A percentile compares a stretch with the other conserved stretches of the same genome.
Conservation (phyloP, 2,113 vertebrate species). For the Neomonachus schauinslandi region DNA sequence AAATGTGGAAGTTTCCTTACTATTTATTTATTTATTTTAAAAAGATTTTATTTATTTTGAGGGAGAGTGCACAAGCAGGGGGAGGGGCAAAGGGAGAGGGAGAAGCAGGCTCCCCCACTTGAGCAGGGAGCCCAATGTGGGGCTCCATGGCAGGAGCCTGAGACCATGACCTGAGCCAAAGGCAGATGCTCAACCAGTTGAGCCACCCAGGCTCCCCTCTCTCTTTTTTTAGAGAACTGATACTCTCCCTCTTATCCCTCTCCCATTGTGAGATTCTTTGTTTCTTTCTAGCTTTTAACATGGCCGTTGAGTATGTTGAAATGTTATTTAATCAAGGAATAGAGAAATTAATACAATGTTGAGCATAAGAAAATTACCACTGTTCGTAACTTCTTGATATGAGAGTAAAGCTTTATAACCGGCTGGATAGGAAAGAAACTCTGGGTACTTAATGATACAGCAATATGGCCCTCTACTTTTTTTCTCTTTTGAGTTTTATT, state of each 20-base stretch:
- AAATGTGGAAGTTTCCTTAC: not conserved
- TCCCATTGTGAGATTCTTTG: not conserved
- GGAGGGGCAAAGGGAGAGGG: too few species aligned
- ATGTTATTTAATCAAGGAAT: not conserved
- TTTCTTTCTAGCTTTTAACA: not conserved
- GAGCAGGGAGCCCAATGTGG: too few species aligned
- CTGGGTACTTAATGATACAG: not conserved
- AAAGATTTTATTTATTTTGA: too few species aligned
- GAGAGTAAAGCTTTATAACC: not conserved
- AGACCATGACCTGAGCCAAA: too few species aligned
- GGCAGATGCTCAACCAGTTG: too few species aligned
- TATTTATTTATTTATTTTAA: not conserved
- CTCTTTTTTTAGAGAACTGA: not conserved
- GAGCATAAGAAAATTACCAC: not conserved
- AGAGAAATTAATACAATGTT: not conserved
- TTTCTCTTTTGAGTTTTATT: not conserved
- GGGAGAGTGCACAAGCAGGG: too few species aligned
- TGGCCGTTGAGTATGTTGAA: not conserved
- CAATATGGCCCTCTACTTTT: not conserved
- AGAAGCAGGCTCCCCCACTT: too few species aligned
- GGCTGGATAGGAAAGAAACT: not conserved
- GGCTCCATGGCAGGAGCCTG: too few species aligned
- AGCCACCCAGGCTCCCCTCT: too few species aligned
- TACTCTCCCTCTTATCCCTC: not conserved
- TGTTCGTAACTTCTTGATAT: not conserved